Percentiles rank a stretch among this genome's conserved stretches.
Conservation (phyloP, 2,888 invertebrate genomes). For the Noctua comes region DNA sequence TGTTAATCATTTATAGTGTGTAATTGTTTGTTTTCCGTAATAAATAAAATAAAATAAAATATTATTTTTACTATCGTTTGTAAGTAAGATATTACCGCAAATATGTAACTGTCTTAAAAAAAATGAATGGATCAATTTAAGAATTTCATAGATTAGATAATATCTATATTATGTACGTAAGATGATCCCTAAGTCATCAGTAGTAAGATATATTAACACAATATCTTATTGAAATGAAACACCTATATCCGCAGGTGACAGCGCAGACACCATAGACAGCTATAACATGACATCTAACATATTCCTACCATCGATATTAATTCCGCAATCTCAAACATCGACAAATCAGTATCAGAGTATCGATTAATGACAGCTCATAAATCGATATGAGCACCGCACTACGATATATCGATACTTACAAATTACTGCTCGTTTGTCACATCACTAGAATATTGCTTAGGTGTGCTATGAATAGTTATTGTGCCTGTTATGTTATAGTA, state of each 20-base stretch:
- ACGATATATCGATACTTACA: constrained; percentile 67
- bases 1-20: too few species aligned
- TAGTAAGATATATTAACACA: neutral
- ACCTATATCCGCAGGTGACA: constrained; percentile 8
- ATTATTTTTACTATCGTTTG: too few species aligned
- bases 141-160: too few species aligned
- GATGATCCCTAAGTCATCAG: neutral
- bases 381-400: constrained; percentile 60
- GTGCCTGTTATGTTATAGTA: neutral
- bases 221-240: neutral
- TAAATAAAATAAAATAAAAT: too few species aligned
- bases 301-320: constrained; percentile 56
- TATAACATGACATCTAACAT: constrained; percentile 39
- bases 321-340: constrained; percentile 54
- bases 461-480: constrained; percentile 29
- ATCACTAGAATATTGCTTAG: constrained; percentile 50
- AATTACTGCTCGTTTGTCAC: constrained; percentile 64
- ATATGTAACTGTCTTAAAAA: too few species aligned
- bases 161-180: neutral
- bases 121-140: too few species aligned
- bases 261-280: constrained; percentile 3
- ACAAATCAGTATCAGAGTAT: constrained; percentile 61
- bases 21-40: too few species aligned
- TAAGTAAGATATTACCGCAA: too few species aligned
- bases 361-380: constrained; percentile 66